Evolutionary conservation across 2,113 vertebrate species (phyloP), one percentile per base, ranked within the genome.

Genomic region (Burhinus oedicnemus): DNA sequence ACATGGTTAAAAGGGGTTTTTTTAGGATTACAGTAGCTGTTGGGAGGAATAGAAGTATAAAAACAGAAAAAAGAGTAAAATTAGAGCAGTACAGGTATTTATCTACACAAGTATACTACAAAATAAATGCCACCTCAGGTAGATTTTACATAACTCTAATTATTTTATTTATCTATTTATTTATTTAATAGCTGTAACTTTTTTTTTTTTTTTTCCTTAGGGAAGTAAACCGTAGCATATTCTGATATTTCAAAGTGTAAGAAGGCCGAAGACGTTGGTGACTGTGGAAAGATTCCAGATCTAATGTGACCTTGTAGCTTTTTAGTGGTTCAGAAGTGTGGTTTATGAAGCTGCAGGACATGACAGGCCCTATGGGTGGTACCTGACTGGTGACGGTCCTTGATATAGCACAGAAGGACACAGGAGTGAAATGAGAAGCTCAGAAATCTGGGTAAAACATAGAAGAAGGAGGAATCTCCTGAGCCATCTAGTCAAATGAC

Each of bases 1-100:
- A 42, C n/a, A 38, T 36, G 1, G 2, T 32, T 54, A 47, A 71
- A 60, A 13, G 3, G 2, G 3, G 1, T 9, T 22, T n/a, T 45
- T 57, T 25, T 47, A 36, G 16, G 11, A 57, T 69, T 51, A 23
- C 7, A 47, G 15, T 49, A 26, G 2, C 21, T 79, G 7, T 44
- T n/a, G n/a, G 2, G 25, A 74, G 12, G 29, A 66, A 69, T 3
- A 62, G 7, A 52, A 44, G 6, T 49, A 66, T 11, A 42, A 70
- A 58, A 70, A 6, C 2, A 36, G 8, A 5, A 25, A 25, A 52
- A 61, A 45, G 5, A 36, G 6, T 29, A n/a, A 44, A 15, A 40
- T 30, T 44, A 65, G 11, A 51, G 11, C 4, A 40, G 19, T 49
- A 32, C 3, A 26, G 42, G 5, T 30, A 42, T 65, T 70, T 58